Conservation (phyloP, 2,888 invertebrate genomes). For the Arrhopalites spinosus region DNA sequence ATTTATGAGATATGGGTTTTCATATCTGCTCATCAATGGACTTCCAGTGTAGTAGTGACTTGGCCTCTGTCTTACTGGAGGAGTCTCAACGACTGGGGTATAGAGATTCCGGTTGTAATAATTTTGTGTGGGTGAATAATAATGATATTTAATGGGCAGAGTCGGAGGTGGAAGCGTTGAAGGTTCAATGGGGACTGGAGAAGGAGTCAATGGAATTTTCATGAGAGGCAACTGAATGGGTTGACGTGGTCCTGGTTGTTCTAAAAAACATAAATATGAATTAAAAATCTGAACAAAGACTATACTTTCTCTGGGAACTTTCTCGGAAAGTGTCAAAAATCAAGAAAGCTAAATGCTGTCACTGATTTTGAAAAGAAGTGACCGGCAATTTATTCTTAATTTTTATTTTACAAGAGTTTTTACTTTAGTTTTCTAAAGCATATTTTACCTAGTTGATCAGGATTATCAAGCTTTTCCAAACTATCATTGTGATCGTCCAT, state of each 20-base stretch:
- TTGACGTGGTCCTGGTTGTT: not conserved
- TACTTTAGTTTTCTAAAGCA: too few relatives aligned
- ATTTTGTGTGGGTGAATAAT: constrained; percentile 42
- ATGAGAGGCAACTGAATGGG: constrained; percentile 45
- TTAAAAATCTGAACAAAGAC: not conserved
- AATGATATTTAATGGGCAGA: too few relatives aligned
- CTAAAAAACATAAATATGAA: not conserved
- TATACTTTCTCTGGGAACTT: too few relatives aligned
- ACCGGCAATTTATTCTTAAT: not conserved
- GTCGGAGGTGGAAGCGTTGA: too few relatives aligned
- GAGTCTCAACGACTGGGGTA: not conserved
- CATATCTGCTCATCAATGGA: constrained; percentile 23
- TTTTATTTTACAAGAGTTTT: not conserved
- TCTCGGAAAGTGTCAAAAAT: too few relatives aligned
- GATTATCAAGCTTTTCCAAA: too few relatives aligned
- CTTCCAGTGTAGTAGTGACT: not conserved
- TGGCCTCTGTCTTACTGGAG: not conserved
- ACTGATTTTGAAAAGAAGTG: too few relatives aligned
- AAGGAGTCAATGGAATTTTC: constrained; percentile 34
- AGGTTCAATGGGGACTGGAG: constrained; percentile 43
- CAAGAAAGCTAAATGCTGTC: too few relatives aligned
- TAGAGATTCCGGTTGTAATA: constrained; percentile 30
- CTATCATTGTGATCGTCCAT: not conserved
- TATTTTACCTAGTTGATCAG: too few relatives aligned
- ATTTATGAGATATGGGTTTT: constrained; percentile 22